Conservation (phyloP, 2,888 invertebrate genomes). For the Loripinus fragilis region DNA sequence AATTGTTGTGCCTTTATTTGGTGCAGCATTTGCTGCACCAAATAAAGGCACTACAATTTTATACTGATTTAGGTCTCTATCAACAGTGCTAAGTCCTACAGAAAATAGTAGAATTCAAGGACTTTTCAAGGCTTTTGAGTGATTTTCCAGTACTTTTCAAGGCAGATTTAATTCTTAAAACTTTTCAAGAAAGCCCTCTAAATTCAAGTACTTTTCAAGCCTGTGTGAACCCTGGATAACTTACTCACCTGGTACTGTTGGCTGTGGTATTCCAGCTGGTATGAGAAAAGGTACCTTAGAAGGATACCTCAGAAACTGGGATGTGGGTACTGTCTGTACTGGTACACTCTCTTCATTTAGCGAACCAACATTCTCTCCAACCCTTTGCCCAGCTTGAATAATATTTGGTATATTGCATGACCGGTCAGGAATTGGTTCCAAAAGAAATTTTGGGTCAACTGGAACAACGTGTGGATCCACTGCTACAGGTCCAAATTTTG, state of each 20-base stretch:
- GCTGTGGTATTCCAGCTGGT: constrained; percentile 21
- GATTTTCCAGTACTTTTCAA: too few species aligned
- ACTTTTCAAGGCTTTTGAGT: too few species aligned
- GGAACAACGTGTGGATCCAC: neutral
- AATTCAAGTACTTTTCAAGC: too few species aligned
- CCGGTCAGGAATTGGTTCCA: neutral
- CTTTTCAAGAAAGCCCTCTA: too few species aligned
- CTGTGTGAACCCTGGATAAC: too few species aligned
- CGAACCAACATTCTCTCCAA: neutral
- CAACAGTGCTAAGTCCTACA: too few species aligned
- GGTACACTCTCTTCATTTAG: neutral
- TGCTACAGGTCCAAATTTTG: neutral
- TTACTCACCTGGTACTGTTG: neutral
- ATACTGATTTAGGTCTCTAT: too few species aligned
- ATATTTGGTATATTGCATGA: neutral
- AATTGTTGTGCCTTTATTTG: too few species aligned
- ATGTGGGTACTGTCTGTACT: constrained; percentile 22
- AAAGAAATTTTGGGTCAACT: constrained; percentile 5
- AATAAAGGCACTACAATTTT: too few species aligned
- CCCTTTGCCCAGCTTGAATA: neutral
- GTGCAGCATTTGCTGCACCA: too few species aligned
- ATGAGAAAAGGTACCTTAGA: constrained; percentile 46
- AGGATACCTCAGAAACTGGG: constrained; percentile 51
- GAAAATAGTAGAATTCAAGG: too few species aligned
- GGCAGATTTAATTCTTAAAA: too few species aligned